phyloP scores from a whole-genome alignment of 2,113 vertebrate species.

The Rattus rattus region DNA sequence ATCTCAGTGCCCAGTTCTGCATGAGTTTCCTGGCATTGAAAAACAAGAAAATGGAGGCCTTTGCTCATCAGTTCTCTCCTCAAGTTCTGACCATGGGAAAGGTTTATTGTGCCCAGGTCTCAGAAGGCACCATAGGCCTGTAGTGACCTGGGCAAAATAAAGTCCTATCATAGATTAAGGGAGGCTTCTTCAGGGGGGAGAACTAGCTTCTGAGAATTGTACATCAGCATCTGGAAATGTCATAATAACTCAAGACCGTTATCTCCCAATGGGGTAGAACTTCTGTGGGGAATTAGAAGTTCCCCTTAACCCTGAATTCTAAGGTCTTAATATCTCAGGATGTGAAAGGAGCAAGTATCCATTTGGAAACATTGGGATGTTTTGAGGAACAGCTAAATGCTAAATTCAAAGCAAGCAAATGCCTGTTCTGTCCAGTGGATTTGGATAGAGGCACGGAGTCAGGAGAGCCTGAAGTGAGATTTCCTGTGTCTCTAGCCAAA shows the following conservation, averaged over 20 bases:
- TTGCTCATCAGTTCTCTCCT: neutral
- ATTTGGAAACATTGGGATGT: neutral
- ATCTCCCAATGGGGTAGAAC: neutral
- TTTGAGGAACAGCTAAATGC: neutral
- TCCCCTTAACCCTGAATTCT: neutral
- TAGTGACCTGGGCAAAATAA: neutral
- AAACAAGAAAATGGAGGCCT: neutral
- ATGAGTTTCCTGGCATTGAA: neutral
- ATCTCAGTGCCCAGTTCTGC: neutral
- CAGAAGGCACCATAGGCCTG: neutral
- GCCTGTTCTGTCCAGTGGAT: neutral
- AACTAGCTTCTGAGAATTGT: neutral
- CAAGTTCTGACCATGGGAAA: neutral
- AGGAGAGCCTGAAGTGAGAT: neutral
- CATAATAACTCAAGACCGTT: neutral
- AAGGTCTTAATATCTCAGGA: neutral
- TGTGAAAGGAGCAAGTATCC: neutral
- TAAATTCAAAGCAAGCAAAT: slow-evolving; percentile 21
- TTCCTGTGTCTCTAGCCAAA: slow-evolving; percentile 53
- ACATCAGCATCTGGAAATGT: neutral
- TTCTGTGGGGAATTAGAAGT: neutral
- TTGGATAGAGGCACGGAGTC: neutral
- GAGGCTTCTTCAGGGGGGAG: neutral
- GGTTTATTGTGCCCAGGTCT: neutral
- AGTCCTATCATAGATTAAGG: neutral